phyloP scores from a whole-genome alignment of 2,113 vertebrate genomes.

The Saguinus imperator region DNA sequence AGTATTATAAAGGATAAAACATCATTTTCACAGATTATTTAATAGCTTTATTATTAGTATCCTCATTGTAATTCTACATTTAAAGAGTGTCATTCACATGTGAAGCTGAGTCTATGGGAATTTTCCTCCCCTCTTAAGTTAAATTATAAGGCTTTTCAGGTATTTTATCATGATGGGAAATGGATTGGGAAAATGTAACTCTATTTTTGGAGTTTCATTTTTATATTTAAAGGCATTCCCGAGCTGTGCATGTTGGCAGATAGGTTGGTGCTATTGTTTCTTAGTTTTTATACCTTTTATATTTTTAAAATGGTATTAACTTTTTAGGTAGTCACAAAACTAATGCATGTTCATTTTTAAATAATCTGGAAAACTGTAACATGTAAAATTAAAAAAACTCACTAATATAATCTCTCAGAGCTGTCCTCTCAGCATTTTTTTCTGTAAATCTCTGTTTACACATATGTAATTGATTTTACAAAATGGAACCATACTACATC shows the following conservation, averaged over 20 bases:
- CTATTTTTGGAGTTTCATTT: constrained; percentile 52
- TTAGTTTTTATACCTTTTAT: constrained; percentile 53
- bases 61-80: constrained; percentile 33
- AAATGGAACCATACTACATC: background rate
- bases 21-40: constrained; percentile 40
- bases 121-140: constrained; percentile 18
- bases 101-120: background rate
- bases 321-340: background rate
- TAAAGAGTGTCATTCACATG: constrained; percentile 19
- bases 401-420: background rate
- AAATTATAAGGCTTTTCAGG: constrained; percentile 47
- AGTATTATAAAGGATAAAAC: constrained; percentile 29
- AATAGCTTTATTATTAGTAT: constrained; percentile 38
- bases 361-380: background rate
- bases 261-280: constrained; percentile 14
- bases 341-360: constrained; percentile 6
- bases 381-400: background rate
- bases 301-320: constrained; percentile 32
- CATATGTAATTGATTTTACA: background rate
- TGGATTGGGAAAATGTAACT: constrained; percentile 54
- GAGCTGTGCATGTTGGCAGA: background rate
- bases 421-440: background rate
- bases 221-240: constrained; percentile 45
- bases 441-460: background rate
- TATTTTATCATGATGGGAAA: constrained; percentile 50